A percentile compares a stretch with the other conserved stretches of the same genome.
Evolutionary conservation across 1,140 invertebrate genomes (phyloP).

Genomic region (Elymnias hypermnestra): DNA sequence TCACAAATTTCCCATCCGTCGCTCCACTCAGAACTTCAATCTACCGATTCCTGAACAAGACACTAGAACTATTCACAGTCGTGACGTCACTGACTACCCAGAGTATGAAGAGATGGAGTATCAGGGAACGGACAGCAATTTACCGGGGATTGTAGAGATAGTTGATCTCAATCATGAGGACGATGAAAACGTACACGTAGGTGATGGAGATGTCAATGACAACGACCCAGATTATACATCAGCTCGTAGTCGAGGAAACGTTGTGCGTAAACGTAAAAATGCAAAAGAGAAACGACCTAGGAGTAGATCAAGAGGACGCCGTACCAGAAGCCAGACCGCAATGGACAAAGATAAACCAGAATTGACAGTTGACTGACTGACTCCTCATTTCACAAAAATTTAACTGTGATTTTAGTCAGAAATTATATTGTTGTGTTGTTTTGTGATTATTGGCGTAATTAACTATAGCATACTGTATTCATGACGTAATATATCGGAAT

Average conservation of each 20-base stretch:
- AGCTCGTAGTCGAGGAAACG: conserved; percentile 53
- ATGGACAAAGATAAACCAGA: conserved; percentile 30
- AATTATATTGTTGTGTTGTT: too few species aligned
- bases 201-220: conserved; percentile 43
- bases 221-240: conserved; percentile 44
- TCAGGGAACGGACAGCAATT: conserved; percentile 33
- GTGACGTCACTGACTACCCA: conserved; percentile 50
- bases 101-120: conserved; percentile 53
- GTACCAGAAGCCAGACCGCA: conserved; percentile 57
- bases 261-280: conserved; percentile 51
- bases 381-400: conserved; percentile 23
- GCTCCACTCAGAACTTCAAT: conserved; percentile 67
- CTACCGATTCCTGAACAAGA: conserved; percentile 52
- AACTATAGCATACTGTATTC: too few species aligned
- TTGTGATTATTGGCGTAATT: too few species aligned
- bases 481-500: too few species aligned
- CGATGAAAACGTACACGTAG: conserved; percentile 22
- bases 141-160: conserved; percentile 54
- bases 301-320: conserved; percentile 52
- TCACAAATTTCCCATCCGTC: conserved; percentile 51
- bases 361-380: conserved; percentile 47
- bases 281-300: conserved; percentile 52
- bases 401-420: conserved; percentile 55
- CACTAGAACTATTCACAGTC: conserved; percentile 32
- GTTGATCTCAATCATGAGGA: conserved; percentile 42